Base-by-base conservation (phyloP, 2,797 vertebrate species). In the Silurus lanzhouensis region DNA sequence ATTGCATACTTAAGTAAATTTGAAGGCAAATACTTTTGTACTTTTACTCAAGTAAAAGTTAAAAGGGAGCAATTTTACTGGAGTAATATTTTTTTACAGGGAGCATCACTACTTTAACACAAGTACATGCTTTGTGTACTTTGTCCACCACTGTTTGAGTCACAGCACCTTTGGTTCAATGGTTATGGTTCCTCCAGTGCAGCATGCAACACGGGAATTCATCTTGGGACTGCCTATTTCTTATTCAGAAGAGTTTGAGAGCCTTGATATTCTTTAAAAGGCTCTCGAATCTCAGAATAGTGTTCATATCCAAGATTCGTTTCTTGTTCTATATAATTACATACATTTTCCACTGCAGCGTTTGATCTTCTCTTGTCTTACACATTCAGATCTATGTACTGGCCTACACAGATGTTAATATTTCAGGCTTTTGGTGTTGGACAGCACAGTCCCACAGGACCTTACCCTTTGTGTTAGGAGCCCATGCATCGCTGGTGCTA, bases 401-500 rank as follows among this genome's bases (percentile, higher is more conserved):
- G 74, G 66, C 72, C 85, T 63, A 46, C 87, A 27, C 20, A 57
- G 75, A 60, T 67, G 44, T 83, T 86, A 85, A 88, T 84, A 90
- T 72, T 63, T 77, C 38, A 83, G 85, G n/a, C 68, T 48, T 78
- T 60, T 79, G 14, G 6, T 44, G 60, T 67, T 74, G 76, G 52
- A 66, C 78, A 58, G 57, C 12, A 25, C 75, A 81, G 74, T 90
- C 87, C 89, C 86, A 87, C 20, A 67, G 79, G 89, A 72, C 74
- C 14, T 31, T 77, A 63, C 72, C 87, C 83, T 86, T 88, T 88
- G 87, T 88, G 86, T 84, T 82, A 80, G 86, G 60, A 88, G 80
- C 84, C 78, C 85, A 89, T 90, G 85, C 83, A 89, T 89, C 89
- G 89, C 74, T 70, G 52, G 76, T n/a, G 12, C 79, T 75, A 71